Percentiles rank a stretch among this genome's conserved stretches.
phyloP scores from a whole-genome alignment of 2,113 vertebrate genomes.

The Triplophysa rosa region DNA sequence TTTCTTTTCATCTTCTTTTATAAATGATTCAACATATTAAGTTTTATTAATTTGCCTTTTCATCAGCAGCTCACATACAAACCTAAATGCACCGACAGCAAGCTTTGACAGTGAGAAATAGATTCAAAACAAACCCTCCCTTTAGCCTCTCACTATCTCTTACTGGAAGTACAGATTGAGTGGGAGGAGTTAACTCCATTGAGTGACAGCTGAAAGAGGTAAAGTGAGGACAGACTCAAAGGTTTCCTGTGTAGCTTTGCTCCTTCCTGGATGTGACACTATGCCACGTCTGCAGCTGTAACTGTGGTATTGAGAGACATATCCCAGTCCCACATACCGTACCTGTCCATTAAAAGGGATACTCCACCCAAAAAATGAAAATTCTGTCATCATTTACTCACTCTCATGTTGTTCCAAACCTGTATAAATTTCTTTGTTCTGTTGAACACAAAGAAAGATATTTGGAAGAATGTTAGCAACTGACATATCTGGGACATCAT shows the following conservation, averaged over 20 bases:
- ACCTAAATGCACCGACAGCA: slow-evolving; percentile 1
- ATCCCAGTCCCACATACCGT: slow-evolving; percentile 9
- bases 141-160: slow-evolving; percentile 20
- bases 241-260: slow-evolving; percentile 39
- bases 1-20: neutral
- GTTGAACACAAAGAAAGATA: too few relatives aligned
- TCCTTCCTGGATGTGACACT: slow-evolving; percentile 48
- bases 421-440: too few relatives aligned
- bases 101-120: neutral
- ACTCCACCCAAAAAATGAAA: too few relatives aligned
- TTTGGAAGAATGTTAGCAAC: too few relatives aligned
- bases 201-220: slow-evolving; percentile 39
- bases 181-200: slow-evolving; percentile 19
- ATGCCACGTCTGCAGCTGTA: slow-evolving; percentile 55
- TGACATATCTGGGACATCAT: too few relatives aligned
- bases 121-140: neutral
- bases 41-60: too few relatives aligned
- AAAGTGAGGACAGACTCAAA: slow-evolving; percentile 49
- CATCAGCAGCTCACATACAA: neutral
- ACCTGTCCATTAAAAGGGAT: neutral
- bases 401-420: too few relatives aligned
- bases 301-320: slow-evolving; percentile 19
- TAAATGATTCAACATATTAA: neutral
- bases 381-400: too few relatives aligned
- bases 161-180: slow-evolving; percentile 1